Evolutionary conservation across 2,113 vertebrate species (phyloP), one percentile per base, ranked within the genome.

Genomic region (Phalacrocorax aristotelis): DNA sequence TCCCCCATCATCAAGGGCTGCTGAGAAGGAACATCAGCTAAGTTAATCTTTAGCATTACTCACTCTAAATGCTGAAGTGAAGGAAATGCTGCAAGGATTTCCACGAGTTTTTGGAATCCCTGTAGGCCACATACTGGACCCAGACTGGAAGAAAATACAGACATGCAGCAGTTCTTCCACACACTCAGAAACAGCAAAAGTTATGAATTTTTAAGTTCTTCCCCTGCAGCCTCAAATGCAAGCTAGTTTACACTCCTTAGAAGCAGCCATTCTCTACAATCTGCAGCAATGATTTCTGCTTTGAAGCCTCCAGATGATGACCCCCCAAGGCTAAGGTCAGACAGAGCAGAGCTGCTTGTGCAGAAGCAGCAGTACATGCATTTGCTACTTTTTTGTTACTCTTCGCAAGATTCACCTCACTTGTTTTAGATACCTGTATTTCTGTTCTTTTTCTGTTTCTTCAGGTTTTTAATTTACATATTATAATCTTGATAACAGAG

Each of bases 1-100:
- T 91, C 34, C 26, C 52, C n/a, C 21, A 16, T 23, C 32, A 38
- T 36, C 42, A 79, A n/a, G 9, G 16, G 26, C 42, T 76, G n/a
- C 64, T 62, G 52, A 79, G 40, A 5, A 87, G 25, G 38, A 68
- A 29, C 4, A 2, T n/a, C 15, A 60, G 20, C 40, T 25, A 20
- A 74, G 27, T 58, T 25, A 21, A 52, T 36, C n/a, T 71, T 51
- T 51, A 84, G 20, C 30, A 69, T 62, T 88, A 97, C 98, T 98
- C 97, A 99, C 99, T 99, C 99, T 68, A 99, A 95, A 77, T 99
- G 98, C 69, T 98, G 98, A 16, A 99, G 98, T 60, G 98, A 98
- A 11, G 98, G 97, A 64, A 99, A 98, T 12, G 98, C 98, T 11
- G 98, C 98, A 17, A 99, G 98, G 80, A 99, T 97, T 84, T 97